Conservation (phyloP, 2,113 vertebrate species). For the Solea solea region DNA sequence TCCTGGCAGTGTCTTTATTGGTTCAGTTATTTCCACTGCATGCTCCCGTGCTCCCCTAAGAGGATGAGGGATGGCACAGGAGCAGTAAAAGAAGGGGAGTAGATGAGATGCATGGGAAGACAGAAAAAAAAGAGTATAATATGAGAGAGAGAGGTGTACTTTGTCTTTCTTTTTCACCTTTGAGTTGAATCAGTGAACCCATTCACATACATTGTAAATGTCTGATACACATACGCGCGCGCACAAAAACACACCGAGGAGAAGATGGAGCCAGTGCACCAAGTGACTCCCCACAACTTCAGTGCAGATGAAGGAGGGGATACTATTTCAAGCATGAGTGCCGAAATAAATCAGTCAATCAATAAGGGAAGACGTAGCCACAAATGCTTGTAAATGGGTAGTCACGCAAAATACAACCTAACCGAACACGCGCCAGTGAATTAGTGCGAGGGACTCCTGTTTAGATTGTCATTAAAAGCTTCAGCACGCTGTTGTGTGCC, state of each 20-base stretch:
- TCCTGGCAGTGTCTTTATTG: constrained; percentile 79
- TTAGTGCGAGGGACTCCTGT: constrained; percentile 39
- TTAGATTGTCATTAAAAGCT: constrained; percentile 66
- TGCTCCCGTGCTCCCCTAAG: constrained; percentile 74
- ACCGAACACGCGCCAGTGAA: constrained; percentile 36
- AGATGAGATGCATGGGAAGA: constrained; percentile 18
- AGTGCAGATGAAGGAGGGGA: constrained; percentile 52
- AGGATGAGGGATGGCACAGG: constrained; percentile 73
- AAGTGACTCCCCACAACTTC: constrained; percentile 19
- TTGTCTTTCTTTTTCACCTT: constrained; percentile 8
- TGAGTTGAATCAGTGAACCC: constrained; percentile 40
- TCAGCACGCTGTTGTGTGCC: constrained; percentile 47
- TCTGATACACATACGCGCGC: constrained; percentile 15
- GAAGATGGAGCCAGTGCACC: constrained; percentile 29
- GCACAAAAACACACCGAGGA: constrained; percentile 6
- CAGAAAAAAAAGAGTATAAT: constrained; percentile 1
- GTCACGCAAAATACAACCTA: constrained; percentile 40
- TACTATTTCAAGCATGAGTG: constrained; percentile 79
- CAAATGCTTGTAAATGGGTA: constrained; percentile 47
- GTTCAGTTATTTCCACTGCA: constrained; percentile 80
- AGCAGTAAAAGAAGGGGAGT: constrained; percentile 38
- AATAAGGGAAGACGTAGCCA: constrained; percentile 61
- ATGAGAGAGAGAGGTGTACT: constrained; percentile 24
- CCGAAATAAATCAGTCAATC: constrained; percentile 70
- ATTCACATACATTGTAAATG: constrained; percentile 10